These are phyloP conservation scores for Percina caprodes DNA, from an alignment of 2,113 vertebrate genomes.

Conservation along the genomic window DNA sequence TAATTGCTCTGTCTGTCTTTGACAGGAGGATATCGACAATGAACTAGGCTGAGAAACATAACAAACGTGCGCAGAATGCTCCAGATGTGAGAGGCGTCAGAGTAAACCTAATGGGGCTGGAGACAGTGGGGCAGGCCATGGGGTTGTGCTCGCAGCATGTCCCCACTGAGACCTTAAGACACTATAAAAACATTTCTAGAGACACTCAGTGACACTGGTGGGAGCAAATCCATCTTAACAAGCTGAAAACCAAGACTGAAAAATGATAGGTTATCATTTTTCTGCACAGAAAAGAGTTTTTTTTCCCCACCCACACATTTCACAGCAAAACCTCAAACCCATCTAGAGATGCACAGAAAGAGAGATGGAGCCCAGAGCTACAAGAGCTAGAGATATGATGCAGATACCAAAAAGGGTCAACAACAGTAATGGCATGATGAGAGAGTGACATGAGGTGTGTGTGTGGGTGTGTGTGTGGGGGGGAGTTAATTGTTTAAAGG, in stretches of 20 bases:
- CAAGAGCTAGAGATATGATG: conserved; percentile 36
- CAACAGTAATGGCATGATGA: conserved; percentile 19
- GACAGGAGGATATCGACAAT: conserved; percentile 19
- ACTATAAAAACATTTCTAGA: conserved; percentile 63
- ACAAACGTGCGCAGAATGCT: conserved; percentile 22
- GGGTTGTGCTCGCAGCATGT: conserved; percentile 39
- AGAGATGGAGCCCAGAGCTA: conserved; percentile 36
- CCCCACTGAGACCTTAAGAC: conserved; percentile 59
- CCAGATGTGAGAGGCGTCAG: conserved; percentile 29
- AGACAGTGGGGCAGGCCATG: background rate
- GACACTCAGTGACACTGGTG: conserved; percentile 65
- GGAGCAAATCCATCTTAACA: conserved; percentile 66
- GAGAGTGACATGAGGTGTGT: conserved; percentile 11
- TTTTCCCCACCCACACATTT: conserved; percentile 78
- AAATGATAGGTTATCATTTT: conserved; percentile 79
- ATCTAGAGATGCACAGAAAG: conserved; percentile 57
- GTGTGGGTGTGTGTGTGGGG: background rate
- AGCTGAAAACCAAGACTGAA: conserved; percentile 66
- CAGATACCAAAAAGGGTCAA: conserved; percentile 26
- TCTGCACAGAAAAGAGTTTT: conserved; percentile 59
- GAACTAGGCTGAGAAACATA: conserved; percentile 32
- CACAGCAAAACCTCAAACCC: conserved; percentile 77
- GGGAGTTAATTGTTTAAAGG: background rate
- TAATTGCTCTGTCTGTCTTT: conserved; percentile 28
- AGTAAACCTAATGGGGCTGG: conserved; percentile 17